These are phyloP conservation scores for Hirtodrosophila cameraria DNA, from an alignment of 2,888 invertebrate genomes.

Conservation along the genomic window DNA sequence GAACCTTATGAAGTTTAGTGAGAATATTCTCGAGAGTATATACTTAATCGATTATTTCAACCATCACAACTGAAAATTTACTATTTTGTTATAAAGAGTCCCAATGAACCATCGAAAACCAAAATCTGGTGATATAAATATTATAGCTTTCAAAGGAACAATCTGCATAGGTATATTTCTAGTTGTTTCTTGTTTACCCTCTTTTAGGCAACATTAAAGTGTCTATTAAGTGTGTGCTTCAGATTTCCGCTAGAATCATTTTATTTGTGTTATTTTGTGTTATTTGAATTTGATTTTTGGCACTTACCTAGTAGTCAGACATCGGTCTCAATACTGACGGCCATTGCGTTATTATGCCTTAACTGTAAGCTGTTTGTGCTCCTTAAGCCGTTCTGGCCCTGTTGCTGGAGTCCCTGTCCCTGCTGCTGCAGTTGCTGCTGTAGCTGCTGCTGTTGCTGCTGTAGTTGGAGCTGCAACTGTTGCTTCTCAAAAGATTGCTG, in stretches of 20 bases:
- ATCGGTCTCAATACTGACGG: slow-evolving; percentile 96
- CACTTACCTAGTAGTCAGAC: slow-evolving; percentile 95
- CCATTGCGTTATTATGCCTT: slow-evolving; percentile 91
- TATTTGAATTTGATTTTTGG: neutral
- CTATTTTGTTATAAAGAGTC: no score
- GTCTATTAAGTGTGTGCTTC: no score
- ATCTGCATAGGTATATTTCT: no score
- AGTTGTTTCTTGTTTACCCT: no score
- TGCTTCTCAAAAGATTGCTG: slow-evolving; percentile 84
- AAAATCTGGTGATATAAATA: no score
- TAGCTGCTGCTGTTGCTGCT: slow-evolving; percentile 80
- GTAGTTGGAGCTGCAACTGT: slow-evolving; percentile 82
- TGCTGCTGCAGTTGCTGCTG: slow-evolving; percentile 74
- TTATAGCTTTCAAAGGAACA: no score
- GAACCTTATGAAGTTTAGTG: no score
- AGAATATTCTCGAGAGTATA: no score
- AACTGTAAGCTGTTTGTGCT: slow-evolving; percentile 80
- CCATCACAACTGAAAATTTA: no score
- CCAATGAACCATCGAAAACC: no score
- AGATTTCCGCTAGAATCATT: slow-evolving; percentile 20
- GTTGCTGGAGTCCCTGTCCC: slow-evolving; percentile 65
- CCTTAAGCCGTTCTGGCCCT: slow-evolving; percentile 70
- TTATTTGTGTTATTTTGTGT: no score
- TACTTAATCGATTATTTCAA: no score
- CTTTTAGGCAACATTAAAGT: neutral